These are phyloP conservation scores for Pachycephus smyrnensis DNA, from an alignment of 2,888 invertebrate species.

Conservation along the genomic window DNA sequence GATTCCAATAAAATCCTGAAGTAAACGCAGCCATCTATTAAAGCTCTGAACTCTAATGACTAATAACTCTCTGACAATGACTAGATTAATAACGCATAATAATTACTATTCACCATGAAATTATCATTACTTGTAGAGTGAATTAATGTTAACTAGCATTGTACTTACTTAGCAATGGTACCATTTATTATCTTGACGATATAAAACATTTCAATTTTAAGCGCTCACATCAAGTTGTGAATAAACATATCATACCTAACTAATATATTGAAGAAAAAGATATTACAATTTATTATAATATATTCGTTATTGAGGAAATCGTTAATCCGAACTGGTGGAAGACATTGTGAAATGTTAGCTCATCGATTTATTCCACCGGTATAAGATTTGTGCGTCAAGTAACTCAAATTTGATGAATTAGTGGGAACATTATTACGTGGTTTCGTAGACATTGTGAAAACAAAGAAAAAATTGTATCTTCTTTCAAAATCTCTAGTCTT, in stretches of 20 bases:
- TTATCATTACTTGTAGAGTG: constrained; percentile 30
- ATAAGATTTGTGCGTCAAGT: neutral
- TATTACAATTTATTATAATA: constrained; percentile 62
- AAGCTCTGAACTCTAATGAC: constrained; percentile 50
- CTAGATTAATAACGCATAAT: constrained; percentile 52
- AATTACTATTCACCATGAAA: constrained; percentile 44
- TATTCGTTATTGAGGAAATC: constrained; percentile 28
- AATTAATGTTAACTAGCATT: constrained; percentile 36
- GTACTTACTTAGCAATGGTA: constrained; percentile 55
- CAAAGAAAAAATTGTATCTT: neutral
- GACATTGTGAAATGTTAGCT: neutral
- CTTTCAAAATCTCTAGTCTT: constrained; percentile 63
- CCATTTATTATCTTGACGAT: constrained; percentile 43
- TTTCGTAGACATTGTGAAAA: constrained; percentile 7
- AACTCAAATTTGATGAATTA: neutral
- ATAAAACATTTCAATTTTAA: constrained; percentile 55
- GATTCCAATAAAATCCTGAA: constrained; percentile 31
- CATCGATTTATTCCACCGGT: neutral
- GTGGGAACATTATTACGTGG: constrained; percentile 6
- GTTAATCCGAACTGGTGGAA: constrained; percentile 1
- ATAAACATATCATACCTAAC: constrained; percentile 67
- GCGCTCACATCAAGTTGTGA: constrained; percentile 68
- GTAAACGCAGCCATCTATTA: constrained; percentile 45
- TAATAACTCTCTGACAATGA: constrained; percentile 57
- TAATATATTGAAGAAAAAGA: constrained; percentile 62